Conservation (phyloP, 1,140 invertebrate genomes). For the Psilanteris sp. region DNA sequence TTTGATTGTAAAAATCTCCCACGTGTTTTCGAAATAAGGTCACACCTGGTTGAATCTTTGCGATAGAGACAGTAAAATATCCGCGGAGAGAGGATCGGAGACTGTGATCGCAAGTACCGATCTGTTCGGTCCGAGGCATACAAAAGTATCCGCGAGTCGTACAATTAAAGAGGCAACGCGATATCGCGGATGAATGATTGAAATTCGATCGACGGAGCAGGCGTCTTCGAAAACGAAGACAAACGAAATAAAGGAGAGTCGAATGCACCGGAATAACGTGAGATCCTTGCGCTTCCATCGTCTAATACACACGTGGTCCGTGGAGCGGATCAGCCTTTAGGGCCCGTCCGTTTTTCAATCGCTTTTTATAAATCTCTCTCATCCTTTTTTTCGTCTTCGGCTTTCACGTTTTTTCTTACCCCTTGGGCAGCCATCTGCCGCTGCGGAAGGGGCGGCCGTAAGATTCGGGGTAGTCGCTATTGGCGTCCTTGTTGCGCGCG, state of each 20-base stretch:
- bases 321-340: constrained; percentile 68
- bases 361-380: constrained; percentile 76
- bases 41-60: constrained; percentile 69
- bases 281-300: constrained; percentile 37
- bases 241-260: constrained; percentile 39
- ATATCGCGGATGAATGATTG: constrained; percentile 71
- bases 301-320: constrained; percentile 74
- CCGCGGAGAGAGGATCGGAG: constrained; percentile 12
- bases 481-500: too few relatives aligned
- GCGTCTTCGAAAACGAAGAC: constrained; percentile 44
- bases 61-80: constrained; percentile 45
- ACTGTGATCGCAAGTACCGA: constrained; percentile 62
- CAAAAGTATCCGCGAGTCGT: constrained; percentile 39
- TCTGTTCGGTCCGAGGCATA: constrained; percentile 39
- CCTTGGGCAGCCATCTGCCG: constrained; percentile 80
- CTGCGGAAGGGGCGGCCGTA: constrained; percentile 75
- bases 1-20: constrained; percentile 8
- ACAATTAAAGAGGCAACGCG: constrained; percentile 66
- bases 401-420: constrained; percentile 75
- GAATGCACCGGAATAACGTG: constrained; percentile 63
- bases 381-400: constrained; percentile 55
- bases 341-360: constrained; percentile 73
- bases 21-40: constrained; percentile 57
- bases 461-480: constrained; percentile 71
- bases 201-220: constrained; percentile 74